phyloP scores from a whole-genome alignment of 2,888 invertebrate species.

The Argyra leucocephala region DNA sequence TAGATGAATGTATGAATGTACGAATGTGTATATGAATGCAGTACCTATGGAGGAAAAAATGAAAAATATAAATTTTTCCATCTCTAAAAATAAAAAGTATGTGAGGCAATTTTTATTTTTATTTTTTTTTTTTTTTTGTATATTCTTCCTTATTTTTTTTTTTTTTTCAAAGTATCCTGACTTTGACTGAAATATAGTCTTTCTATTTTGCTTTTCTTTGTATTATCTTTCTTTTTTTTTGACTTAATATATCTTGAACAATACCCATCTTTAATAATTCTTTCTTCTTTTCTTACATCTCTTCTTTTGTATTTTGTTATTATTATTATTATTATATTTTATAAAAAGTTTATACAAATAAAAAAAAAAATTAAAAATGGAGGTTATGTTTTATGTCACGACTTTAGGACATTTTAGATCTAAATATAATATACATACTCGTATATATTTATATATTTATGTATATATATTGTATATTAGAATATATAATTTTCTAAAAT shows the following conservation, averaged over 20 bases:
- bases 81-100: background rate
- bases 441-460: background rate
- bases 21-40: background rate
- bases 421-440: background rate
- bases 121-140: background rate
- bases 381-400: slow-evolving; percentile 1
- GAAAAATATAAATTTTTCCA: slow-evolving; percentile 6
- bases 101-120: background rate
- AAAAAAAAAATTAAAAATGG: background rate
- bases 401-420: background rate
- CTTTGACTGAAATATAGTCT: slow-evolving; percentile 4
- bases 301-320: background rate
- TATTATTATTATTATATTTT: background rate
- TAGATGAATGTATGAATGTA: background rate
- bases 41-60: background rate
- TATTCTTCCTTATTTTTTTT: background rate
- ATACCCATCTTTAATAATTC: background rate
- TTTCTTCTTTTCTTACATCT: background rate
- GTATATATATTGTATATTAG: background rate
- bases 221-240: background rate
- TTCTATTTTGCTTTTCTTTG: background rate
- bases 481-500: no score
- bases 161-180: background rate
- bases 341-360: background rate
- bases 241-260: background rate